Evolutionary conservation across 2,888 invertebrate species (phyloP).

Genomic region (Drosophila eohydei): DNA sequence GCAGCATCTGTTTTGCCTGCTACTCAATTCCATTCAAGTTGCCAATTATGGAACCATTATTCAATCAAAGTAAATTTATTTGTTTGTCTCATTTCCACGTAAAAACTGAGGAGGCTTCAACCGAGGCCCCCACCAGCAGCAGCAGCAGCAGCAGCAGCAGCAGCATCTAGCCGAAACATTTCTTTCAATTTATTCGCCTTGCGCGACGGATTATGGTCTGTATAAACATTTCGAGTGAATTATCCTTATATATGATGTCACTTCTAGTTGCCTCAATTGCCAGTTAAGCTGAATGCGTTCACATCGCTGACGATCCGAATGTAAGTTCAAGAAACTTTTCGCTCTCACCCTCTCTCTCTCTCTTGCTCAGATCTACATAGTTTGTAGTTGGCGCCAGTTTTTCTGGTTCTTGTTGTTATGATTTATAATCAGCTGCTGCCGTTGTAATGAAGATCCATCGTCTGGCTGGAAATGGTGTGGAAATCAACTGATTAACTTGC

Average conservation of each 20-base stretch:
- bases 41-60: constrained; percentile 85
- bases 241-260: constrained; percentile 74
- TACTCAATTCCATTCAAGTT: constrained; percentile 86
- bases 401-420: constrained; percentile 45
- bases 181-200: constrained; percentile 78
- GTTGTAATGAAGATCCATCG: constrained; percentile 47
- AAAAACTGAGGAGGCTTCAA: constrained; percentile 46
- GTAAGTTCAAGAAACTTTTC: constrained; percentile 70
- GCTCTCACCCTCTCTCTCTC: background rate
- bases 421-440: constrained; percentile 40
- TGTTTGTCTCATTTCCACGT: constrained; percentile 84
- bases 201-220: constrained; percentile 71
- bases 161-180: constrained; percentile 10
- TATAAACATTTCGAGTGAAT: constrained; percentile 74
- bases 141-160: too few species aligned
- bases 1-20: constrained; percentile 84
- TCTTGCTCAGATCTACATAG: constrained; percentile 28
- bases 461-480: constrained; percentile 25
- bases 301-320: constrained; percentile 11
- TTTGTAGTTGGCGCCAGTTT: constrained; percentile 55
- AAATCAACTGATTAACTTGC: constrained; percentile 40
- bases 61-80: constrained; percentile 85
- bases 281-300: constrained; percentile 49
- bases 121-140: too few species aligned
- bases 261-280: constrained; percentile 69